Evolutionary conservation across 1,140 invertebrate species (phyloP), one percentile per base, ranked within the genome.

Genomic region (Micrasema minimum): DNA sequence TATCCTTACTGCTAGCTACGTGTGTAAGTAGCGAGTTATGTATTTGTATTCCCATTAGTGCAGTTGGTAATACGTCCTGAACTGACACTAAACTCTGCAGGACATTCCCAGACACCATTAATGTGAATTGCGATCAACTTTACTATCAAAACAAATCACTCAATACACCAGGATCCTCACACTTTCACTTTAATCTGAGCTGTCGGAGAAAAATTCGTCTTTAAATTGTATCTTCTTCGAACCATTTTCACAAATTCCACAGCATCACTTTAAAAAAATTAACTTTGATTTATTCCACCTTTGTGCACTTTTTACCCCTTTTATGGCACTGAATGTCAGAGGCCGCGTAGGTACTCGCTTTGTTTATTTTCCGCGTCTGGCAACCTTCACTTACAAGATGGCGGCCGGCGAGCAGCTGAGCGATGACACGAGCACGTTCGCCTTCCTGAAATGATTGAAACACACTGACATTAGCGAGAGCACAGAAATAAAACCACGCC

Each of bases 21-120:
- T 74, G 57, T 41, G 72, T 20, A 16, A 66, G 69, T 35, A 74
- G 69, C 59, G 68, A 43, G 43, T 74, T 74, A 23, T 74, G 72
- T 22, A 74, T 37, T 59, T 74, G 72, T 65, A 74, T 74, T 64
- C 72, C 72, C 72, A 74, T 74, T 11, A 71, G 72, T 57, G 69
- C 22, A 22, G 72, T 41, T 46, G 48, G 35, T 37, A 37, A 43
- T 37, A 64, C 64, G 26, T 69, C 64, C 65, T 43, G 37, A 11
- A 57, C 43, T 51, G 55, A 61, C 43, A 55, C 45, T 10, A 66
- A 48, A 35, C 51, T 50, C 45, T 41, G 69, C 26, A 41, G 35
- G 2, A 70, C 72, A 69, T 68, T 61, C 37, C 66, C 72, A 3
- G 69, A 71, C 66, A 74, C 72, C 72, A 74, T 74, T 48, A 71